Base-by-base conservation (phyloP, 1,140 invertebrate species). In the Pseudachorutes palmiensis region DNA sequence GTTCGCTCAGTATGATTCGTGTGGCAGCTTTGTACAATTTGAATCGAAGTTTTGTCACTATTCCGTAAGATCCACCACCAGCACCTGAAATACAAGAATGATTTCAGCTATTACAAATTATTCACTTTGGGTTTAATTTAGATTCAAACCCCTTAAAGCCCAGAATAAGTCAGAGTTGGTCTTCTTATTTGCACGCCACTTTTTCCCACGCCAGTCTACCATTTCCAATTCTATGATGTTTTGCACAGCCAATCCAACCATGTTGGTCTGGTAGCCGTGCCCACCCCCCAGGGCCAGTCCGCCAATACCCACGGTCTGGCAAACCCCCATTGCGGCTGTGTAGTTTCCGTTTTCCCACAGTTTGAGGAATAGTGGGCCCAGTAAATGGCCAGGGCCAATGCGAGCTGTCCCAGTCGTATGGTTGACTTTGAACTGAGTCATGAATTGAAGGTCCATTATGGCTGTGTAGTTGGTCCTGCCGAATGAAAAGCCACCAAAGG, bases 381-480 rank as follows among this genome's bases (percentile, higher is more conserved):
- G 9, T 31, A 60, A 60, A 31, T 30, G 26, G 14, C 58, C 58
- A 12, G 29, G 58, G 3, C 30, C 58, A 30, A 60, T 2, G 3
- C 9, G 5, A 12, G 29, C 58, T 29, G 58, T 60, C 2, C 22
- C 12, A 3, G 9, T 28, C 3, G 3, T 30, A 12, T 30, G 3
- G 30, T 32, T 22, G 22, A 60, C 24, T 5, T 60, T 24, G 2
- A 30, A 2, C 22, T 26, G 5, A 16, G 58, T 61, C 59, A 61
- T 61, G 19, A 12, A 3, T 61, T 61, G 59, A 12, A 61, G 30
- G 30, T 61, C 59, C 55, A 58, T 9, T 12, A 61, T 9, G 33
- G 26, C 29, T 12, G 14, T 16, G 51, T 3, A 36, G 9, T 61
- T 29, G 9, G 5, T 26, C 5, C 24, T 31, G 5, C 59, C 59